These are phyloP conservation scores for Echiichthys vipera DNA, from an alignment of 2,797 vertebrate genomes.

Conservation along the genomic window DNA sequence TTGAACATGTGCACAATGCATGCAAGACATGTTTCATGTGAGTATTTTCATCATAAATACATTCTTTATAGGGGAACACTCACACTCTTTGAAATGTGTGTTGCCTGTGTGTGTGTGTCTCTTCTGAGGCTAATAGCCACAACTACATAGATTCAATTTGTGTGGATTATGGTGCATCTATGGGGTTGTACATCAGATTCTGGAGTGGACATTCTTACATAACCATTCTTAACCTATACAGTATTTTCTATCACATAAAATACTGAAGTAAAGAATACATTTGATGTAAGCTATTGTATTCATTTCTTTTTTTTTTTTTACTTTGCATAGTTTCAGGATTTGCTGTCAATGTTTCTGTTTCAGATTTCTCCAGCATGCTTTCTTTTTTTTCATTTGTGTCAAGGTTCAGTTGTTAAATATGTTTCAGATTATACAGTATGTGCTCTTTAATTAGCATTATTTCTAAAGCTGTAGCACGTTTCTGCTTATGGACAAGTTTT, in stretches of 20 bases:
- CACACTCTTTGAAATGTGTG: neutral
- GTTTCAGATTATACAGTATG: too few relatives aligned
- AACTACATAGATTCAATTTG: neutral
- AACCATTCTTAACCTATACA: neutral
- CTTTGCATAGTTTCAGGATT: too few relatives aligned
- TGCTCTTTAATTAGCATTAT: too few relatives aligned
- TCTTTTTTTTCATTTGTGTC: too few relatives aligned
- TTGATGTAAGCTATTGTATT: too few relatives aligned
- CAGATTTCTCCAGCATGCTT: too few relatives aligned
- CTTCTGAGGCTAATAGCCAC: conserved; percentile 17
- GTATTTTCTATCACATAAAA: neutral
- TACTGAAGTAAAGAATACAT: neutral
- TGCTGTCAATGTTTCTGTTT: too few relatives aligned
- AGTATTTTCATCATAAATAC: conserved; percentile 6
- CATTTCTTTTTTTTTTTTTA: too few relatives aligned
- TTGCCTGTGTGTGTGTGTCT: conserved; percentile 3
- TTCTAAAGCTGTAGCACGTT: too few relatives aligned
- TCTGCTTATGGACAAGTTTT: too few relatives aligned
- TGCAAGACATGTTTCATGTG: conserved; percentile 26
- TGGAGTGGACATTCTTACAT: neutral
- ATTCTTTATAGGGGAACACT: conserved; percentile 6
- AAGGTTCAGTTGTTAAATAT: too few relatives aligned
- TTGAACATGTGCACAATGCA: conserved; percentile 35
- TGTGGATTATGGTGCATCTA: neutral
- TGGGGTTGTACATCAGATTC: neutral